A percentile compares a stretch with the other conserved stretches of the same genome.
Conservation (phyloP, 2,113 vertebrate species). For the Solenodon paradoxus region DNA sequence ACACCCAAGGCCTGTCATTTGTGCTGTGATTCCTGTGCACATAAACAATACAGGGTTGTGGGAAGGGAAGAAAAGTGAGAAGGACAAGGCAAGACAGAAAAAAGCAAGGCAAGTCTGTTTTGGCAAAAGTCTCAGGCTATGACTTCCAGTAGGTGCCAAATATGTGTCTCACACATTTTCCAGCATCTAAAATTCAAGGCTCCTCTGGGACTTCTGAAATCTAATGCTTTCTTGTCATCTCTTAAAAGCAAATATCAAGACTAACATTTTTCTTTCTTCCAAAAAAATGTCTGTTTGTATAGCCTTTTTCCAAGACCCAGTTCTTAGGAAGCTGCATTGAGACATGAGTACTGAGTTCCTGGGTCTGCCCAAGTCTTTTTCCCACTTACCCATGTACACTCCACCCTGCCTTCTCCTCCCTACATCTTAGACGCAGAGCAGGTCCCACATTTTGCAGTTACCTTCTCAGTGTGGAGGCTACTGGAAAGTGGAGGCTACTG, state of each 20-base stretch:
- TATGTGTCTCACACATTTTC: not conserved
- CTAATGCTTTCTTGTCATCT: not conserved
- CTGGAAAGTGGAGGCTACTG: too few relatives aligned
- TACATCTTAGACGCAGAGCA: not conserved
- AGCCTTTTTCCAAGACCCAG: not conserved
- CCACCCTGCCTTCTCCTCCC: not conserved
- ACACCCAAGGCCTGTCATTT: too few relatives aligned
- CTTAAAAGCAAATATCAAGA: not conserved
- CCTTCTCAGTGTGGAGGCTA: not conserved
- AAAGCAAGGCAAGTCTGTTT: not conserved
- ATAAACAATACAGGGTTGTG: too few relatives aligned
- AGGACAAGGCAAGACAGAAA: not conserved
- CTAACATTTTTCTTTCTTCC: not conserved
- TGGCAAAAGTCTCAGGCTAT: not conserved
- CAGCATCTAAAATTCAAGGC: not conserved
- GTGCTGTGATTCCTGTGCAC: not conserved
- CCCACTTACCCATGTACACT: not conserved
- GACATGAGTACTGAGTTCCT: not conserved
- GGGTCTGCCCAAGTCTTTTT: not conserved
- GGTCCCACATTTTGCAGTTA: not conserved
- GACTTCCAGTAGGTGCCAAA: not conserved
- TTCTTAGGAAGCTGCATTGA: not conserved
- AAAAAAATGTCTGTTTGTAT: not conserved
- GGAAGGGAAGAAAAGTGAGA: not conserved
- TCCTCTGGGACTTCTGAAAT: not conserved